Conservation (phyloP, 2,888 invertebrate species). For the Acrobeloides nanus region DNA sequence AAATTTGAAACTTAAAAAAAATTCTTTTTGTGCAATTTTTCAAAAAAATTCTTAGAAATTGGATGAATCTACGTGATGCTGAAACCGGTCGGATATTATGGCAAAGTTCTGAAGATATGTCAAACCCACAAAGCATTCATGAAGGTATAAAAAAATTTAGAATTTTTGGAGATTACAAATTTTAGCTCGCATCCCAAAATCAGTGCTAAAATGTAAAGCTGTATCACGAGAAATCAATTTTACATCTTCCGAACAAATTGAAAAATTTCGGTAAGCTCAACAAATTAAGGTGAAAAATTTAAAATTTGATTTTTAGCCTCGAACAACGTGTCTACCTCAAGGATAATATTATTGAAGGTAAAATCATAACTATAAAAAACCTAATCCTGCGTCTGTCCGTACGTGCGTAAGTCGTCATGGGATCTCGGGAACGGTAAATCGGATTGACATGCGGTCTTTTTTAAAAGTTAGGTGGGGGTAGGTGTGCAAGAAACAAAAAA, state of each 20-base stretch:
- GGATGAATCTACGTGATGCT: slow-evolving; percentile 93
- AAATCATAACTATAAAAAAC: no score
- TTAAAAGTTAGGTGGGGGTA: no score
- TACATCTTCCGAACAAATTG: slow-evolving; percentile 74
- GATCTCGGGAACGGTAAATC: no score
- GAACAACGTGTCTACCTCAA: slow-evolving; percentile 71
- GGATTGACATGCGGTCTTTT: no score
- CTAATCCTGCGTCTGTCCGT: no score
- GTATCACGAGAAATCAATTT: slow-evolving; percentile 61
- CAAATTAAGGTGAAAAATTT: no score
- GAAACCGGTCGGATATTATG: slow-evolving; percentile 86
- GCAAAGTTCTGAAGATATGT: slow-evolving; percentile 92
- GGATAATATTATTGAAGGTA: slow-evolving; percentile 57
- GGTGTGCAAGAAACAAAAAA: no score
- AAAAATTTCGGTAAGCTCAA: no score
- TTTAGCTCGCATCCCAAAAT: slow-evolving; percentile 85
- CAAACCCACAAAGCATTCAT: slow-evolving; percentile 47
- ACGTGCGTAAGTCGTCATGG: no score
- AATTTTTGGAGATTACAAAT: no score
- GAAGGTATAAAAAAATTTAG: no score
- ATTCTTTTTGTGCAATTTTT: slow-evolving; percentile 1
- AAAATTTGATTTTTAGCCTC: slow-evolving; percentile 83
- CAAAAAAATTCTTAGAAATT: slow-evolving; percentile 63
- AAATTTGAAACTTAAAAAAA: background rate
- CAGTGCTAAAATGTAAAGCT: slow-evolving; percentile 79